phyloP scores from a whole-genome alignment of 1,140 invertebrate genomes.

The Drosophila equinoxialis region DNA sequence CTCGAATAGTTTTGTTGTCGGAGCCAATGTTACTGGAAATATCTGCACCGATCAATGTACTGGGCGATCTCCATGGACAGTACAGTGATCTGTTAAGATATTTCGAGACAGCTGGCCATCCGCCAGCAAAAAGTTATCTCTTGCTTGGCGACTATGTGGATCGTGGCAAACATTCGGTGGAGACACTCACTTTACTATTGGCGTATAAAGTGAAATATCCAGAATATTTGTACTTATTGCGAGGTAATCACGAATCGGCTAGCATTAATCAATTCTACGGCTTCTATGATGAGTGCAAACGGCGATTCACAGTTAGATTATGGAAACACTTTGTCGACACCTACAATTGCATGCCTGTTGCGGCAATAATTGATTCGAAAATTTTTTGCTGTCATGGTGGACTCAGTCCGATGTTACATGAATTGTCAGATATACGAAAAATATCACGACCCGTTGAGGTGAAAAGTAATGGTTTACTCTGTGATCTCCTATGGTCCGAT shows the following conservation, averaged over 20 bases:
- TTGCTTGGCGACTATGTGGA: slow-evolving; percentile 96
- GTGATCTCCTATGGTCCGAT: slow-evolving; percentile 98
- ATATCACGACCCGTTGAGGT: slow-evolving; percentile 95
- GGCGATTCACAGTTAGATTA: slow-evolving; percentile 97
- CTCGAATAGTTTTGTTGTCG: slow-evolving; percentile 97
- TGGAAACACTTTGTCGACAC: slow-evolving; percentile 96
- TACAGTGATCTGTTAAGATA: slow-evolving; percentile 98
- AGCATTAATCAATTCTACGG: slow-evolving; percentile 94
- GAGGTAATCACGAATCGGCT: slow-evolving; percentile 85
- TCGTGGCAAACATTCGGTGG: slow-evolving; percentile 91
- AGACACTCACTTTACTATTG: slow-evolving; percentile 94
- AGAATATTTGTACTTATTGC: slow-evolving; percentile 91
- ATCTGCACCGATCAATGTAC: slow-evolving; percentile 98
- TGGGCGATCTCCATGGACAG: slow-evolving; percentile 99
- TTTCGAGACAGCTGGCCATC: slow-evolving; percentile 99
- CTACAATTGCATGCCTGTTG: slow-evolving; percentile 89
- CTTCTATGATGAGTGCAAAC: slow-evolving; percentile 98
- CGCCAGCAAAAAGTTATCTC: slow-evolving; percentile 98
- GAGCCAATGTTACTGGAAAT: slow-evolving; percentile 98
- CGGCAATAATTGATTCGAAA: slow-evolving; percentile 96
- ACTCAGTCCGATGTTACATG: slow-evolving; percentile 92
- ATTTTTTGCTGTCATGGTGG: slow-evolving; percentile 98
- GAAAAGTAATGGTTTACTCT: slow-evolving; percentile 94
- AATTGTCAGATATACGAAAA: slow-evolving; percentile 93
- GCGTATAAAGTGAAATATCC: slow-evolving; percentile 97